Conservation (phyloP, 2,113 vertebrate genomes). For the Syngnathoides biaculeatus region DNA sequence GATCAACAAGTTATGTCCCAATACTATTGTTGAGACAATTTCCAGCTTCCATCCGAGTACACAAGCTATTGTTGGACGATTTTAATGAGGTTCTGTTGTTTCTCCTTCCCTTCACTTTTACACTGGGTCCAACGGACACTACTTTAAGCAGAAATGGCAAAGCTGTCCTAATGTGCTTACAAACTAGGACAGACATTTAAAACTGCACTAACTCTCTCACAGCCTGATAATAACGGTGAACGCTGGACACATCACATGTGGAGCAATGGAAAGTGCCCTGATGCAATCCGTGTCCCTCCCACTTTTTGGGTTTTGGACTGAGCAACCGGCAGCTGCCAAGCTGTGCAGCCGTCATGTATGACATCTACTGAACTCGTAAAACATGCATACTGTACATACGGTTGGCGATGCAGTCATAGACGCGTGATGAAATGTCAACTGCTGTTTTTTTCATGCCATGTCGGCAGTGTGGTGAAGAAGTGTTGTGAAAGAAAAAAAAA, state of each 20-base stretch:
- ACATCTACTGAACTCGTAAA: constrained; percentile 12
- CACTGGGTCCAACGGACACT: no score
- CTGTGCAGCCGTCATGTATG: constrained; percentile 20
- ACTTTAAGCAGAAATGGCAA: neutral
- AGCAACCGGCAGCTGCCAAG: constrained; percentile 41
- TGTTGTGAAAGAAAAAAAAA: constrained; percentile 11
- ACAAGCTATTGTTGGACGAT: neutral
- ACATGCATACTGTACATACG: constrained; percentile 1
- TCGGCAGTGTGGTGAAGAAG: constrained; percentile 30
- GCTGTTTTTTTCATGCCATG: neutral
- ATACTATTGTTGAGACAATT: neutral
- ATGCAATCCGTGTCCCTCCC: constrained; percentile 47
- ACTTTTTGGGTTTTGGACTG: constrained; percentile 42
- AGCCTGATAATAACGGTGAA: constrained; percentile 7
- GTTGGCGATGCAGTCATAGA: neutral
- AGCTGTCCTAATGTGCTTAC: neutral
- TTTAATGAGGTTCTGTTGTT: neutral
- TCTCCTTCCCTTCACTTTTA: no score
- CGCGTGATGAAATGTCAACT: neutral
- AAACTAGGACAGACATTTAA: neutral
- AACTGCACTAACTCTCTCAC: neutral
- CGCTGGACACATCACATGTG: constrained; percentile 50
- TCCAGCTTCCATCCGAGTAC: neutral
- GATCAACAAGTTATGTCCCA: neutral
- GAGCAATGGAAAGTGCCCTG: constrained; percentile 33